Percentiles rank a stretch among this genome's conserved stretches.
Evolutionary conservation across 2,113 vertebrate species (phyloP).

Genomic region (Platanista minor): DNA sequence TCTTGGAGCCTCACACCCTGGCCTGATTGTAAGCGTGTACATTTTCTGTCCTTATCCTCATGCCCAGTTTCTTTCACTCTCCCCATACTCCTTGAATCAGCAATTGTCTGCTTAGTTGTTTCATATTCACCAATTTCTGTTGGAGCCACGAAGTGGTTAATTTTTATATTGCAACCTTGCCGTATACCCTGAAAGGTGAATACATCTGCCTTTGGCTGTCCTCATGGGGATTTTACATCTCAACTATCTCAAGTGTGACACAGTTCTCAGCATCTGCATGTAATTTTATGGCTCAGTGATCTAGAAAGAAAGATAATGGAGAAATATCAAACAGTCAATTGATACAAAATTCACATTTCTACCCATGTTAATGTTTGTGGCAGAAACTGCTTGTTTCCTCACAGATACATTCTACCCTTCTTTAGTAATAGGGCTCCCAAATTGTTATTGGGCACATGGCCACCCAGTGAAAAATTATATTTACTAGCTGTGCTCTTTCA

Average conservation of each 20-base stretch:
- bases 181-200: neutral
- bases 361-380: neutral
- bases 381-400: neutral
- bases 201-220: neutral
- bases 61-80: neutral
- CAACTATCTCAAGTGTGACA: neutral
- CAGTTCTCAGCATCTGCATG: neutral
- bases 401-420: neutral
- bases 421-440: neutral
- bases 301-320: slow-evolving; percentile 47
- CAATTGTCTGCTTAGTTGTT: neutral
- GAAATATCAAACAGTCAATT: slow-evolving; percentile 37
- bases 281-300: slow-evolving; percentile 45
- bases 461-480: neutral
- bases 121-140: neutral
- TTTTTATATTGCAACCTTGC: neutral
- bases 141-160: neutral
- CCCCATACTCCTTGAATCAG: neutral
- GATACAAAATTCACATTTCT: slow-evolving; percentile 22
- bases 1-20: neutral
- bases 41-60: neutral
- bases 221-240: neutral
- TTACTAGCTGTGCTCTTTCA: neutral
- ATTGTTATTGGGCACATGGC: neutral
- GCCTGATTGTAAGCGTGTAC: fast-evolving